phyloP scores from a whole-genome alignment of 2,113 vertebrate genomes.

The Choloepus hoffmanni region DNA sequence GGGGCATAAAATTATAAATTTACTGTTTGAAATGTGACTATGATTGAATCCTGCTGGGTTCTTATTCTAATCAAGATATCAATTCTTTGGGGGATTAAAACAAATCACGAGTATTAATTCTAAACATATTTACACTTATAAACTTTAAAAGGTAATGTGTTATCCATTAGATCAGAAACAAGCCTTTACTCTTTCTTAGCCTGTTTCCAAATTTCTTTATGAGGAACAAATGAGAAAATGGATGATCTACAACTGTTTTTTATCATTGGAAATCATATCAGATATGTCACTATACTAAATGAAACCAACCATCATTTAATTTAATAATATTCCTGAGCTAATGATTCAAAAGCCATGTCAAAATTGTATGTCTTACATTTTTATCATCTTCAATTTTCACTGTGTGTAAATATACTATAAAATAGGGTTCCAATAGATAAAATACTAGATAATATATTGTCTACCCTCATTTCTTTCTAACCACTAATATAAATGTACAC shows the following conservation, averaged over 20 bases:
- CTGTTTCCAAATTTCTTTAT: constrained; percentile 22
- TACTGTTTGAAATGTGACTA: not conserved
- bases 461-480: not conserved
- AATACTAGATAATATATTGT: not conserved
- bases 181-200: constrained; percentile 27
- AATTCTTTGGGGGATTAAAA: constrained; percentile 2
- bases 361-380: not conserved
- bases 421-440: not conserved
- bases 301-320: constrained; percentile 37
- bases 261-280: constrained; percentile 7
- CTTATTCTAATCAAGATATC: not conserved
- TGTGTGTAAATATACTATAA: not conserved
- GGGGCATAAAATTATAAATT: not conserved
- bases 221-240: not conserved
- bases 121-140: not conserved
- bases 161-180: not conserved
- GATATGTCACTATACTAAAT: constrained; percentile 10
- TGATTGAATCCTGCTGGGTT: not conserved
- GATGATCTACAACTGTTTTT: not conserved
- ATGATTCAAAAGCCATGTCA: not conserved
- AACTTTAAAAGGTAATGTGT: constrained; percentile 26
- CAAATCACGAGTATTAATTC: not conserved
- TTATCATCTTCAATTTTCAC: not conserved
- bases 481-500: not conserved
- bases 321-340: constrained; percentile 12